A percentile compares a stretch with the other conserved stretches of the same genome.
Evolutionary conservation across 30 jellyfish, hydroid and myxozoan genomes (phyloP).

Genomic region (Cassiopea xamachana): DNA sequence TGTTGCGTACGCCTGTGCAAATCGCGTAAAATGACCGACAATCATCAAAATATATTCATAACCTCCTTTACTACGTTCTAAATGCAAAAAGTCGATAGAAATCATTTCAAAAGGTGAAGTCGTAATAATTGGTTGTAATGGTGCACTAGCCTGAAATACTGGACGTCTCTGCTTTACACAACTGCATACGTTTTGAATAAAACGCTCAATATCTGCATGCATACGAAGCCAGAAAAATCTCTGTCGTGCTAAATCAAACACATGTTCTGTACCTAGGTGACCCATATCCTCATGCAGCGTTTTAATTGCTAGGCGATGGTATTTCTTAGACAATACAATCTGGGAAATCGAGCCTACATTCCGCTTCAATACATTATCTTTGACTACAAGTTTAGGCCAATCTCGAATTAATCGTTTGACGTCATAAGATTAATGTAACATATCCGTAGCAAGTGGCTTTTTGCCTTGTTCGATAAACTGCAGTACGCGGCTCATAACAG

Average conservation of each 20-base stretch:
- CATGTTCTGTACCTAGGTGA: conserved; percentile 25
- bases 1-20: conserved; percentile 64
- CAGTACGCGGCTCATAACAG: background rate
- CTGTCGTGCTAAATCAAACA: background rate
- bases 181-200: conserved; percentile 7
- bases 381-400: background rate
- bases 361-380: background rate
- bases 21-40: conserved; percentile 60
- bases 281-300: conserved; percentile 51
- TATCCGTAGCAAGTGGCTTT: background rate
- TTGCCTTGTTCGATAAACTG: background rate
- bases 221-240: background rate
- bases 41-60: conserved; percentile 59
- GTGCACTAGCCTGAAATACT: conserved; percentile 18
- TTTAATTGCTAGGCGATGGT: background rate
- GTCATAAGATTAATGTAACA: background rate
- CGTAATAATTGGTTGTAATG: conserved; percentile 2
- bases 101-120: conserved; percentile 42
- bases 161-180: conserved; percentile 46
- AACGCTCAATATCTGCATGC: conserved; percentile 22
- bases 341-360: background rate
- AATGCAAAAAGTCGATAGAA: conserved; percentile 43
- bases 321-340: background rate
- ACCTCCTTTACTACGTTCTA: conserved; percentile 60
- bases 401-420: background rate